A percentile compares a stretch with the other conserved stretches of the same genome.
These are phyloP conservation scores for Anarsia innoxiella DNA, from an alignment of 2,888 invertebrate genomes.

Conservation along the genomic window DNA sequence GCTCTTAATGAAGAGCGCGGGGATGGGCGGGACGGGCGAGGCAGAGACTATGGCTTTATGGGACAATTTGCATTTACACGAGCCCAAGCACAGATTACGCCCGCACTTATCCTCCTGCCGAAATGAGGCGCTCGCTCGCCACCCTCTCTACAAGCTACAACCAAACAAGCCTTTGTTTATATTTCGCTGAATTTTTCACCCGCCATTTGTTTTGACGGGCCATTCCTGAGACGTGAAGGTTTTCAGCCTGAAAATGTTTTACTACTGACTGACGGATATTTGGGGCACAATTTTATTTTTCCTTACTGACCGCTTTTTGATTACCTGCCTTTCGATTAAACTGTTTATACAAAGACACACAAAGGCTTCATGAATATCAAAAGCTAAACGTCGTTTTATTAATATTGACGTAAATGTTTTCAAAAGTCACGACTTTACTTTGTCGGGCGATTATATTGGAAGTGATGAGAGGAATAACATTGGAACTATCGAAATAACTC, in stretches of 20 bases:
- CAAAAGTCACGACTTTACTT: constrained; percentile 15
- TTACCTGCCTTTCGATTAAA: constrained; percentile 26
- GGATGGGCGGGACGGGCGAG: constrained; percentile 33
- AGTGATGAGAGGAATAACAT: not conserved
- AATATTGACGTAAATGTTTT: constrained; percentile 15
- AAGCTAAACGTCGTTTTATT: constrained; percentile 15
- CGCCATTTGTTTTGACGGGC: constrained; percentile 65
- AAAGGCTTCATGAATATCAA: constrained; percentile 16
- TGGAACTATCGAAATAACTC: constrained; percentile 7
- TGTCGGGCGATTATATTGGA: constrained; percentile 11
- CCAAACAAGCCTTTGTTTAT: constrained; percentile 70
- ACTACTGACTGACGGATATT: constrained; percentile 26
- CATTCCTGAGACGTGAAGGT: constrained; percentile 50
- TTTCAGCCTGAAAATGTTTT: constrained; percentile 47
- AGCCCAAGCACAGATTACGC: constrained; percentile 70
- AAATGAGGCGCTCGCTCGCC: constrained; percentile 54
- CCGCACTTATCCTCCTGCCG: constrained; percentile 67
- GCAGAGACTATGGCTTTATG: constrained; percentile 62
- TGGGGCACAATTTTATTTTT: constrained; percentile 38
- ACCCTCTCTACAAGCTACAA: constrained; percentile 43
- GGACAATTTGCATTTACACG: constrained; percentile 75
- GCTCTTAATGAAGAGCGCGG: constrained; percentile 63
- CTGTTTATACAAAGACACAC: constrained; percentile 9
- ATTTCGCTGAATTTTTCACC: constrained; percentile 63
- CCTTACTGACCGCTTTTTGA: constrained; percentile 34